Evolutionary conservation across 2,888 invertebrate genomes (phyloP).

Genomic region (Conus canariensis): DNA sequence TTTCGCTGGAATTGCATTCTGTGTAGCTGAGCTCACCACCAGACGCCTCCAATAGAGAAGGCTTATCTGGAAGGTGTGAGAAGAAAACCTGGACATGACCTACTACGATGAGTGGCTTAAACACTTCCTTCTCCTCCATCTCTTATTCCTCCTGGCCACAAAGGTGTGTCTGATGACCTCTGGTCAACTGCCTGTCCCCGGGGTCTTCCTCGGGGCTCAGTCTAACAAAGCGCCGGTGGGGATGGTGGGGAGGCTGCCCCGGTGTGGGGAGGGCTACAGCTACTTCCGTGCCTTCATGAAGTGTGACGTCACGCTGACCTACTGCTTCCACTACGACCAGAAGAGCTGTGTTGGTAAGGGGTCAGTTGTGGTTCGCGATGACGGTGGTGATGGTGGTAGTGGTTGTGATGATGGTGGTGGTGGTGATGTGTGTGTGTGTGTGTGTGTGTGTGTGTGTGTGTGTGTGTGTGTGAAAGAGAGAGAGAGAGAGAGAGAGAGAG

Average conservation of each 20-base stretch:
- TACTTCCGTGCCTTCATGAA: slow-evolving; percentile 25
- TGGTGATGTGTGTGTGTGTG: slow-evolving; percentile 4
- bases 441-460: neutral
- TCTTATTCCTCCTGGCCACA: neutral
- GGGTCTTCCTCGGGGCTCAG: neutral
- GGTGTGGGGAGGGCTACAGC: slow-evolving; percentile 2
- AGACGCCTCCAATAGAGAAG: no score
- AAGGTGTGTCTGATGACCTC: neutral
- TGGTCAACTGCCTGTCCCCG: neutral
- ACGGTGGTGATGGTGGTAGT: neutral
- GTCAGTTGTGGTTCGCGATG: neutral
- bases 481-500: no score
- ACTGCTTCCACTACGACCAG: slow-evolving; percentile 15
- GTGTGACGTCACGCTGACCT: neutral
- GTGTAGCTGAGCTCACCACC: no score
- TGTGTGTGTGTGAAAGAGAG: neutral
- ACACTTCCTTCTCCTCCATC: no score
- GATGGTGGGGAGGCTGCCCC: neutral
- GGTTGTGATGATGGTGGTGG: neutral
- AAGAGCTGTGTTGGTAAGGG: neutral
- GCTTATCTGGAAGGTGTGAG: no score
- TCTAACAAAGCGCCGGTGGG: neutral
- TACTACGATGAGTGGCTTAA: no score
- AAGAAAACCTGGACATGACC: no score
- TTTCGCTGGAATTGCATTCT: no score